Base-by-base conservation (phyloP, 2,113 vertebrate species). In the Microcebus jonahi region DNA sequence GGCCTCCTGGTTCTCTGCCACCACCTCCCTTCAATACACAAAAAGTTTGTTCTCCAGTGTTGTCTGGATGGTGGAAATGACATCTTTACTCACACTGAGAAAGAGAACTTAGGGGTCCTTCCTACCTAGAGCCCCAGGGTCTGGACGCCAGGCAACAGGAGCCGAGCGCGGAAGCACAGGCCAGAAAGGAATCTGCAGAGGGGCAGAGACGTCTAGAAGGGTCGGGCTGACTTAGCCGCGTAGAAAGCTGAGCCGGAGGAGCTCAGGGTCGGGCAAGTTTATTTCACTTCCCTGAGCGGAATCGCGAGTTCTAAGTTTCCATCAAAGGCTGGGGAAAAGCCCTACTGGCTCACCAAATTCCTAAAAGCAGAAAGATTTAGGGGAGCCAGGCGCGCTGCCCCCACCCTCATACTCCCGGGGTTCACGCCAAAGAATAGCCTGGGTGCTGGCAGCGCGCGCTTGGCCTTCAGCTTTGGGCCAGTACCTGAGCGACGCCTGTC, bases 211-310 rank as follows among this genome's bases (percentile, higher is more conserved):
- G 76, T 18, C 34, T 9, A 63, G 17, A 55, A 88, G 39, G 6
- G 6, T 17, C 4, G 4, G 0, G n/a, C 11, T 2, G 0, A 20
- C 57, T 39, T 34, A 27, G 17, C 8, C 0, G 39, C 2, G 0
- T 1, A 6, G 42, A n/a, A 27, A 25, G 31, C 34, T 36, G 8
- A 53, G 31, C 8, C n/a, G 31, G 65, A 34, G 31, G 65, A 34
- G 42, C 6, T 84, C n/a, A 27, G 23, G 50, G 5, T n/a, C 59
- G 1, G 39, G 17, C 39, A 50, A 67, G 14, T 15, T 42, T 10
- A 81, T 70, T 59, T 85, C 6, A 48, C 31, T 68, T 27, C 36
- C 0, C 21, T 21, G 42, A 67, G 53, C 39, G 14, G 18, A 20
- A 7, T 80, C 34, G 85, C 39, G 57, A 48, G 27, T 71, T 84